Base-by-base conservation (phyloP, 1,140 invertebrate species). In the Drepana arcuata region DNA sequence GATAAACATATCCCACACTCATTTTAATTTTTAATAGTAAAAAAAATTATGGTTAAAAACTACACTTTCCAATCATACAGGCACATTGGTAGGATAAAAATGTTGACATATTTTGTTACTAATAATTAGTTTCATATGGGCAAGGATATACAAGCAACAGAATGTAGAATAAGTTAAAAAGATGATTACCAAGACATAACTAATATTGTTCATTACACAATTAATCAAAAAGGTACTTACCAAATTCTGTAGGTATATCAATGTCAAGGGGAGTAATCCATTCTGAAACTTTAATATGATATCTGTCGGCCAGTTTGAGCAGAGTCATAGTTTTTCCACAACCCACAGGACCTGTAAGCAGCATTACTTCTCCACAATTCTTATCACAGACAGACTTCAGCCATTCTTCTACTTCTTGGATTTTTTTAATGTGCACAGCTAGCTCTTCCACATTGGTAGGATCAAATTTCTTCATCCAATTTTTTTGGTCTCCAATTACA, bases 211-310 rank as follows among this genome's bases (percentile, higher is more conserved):
- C 9, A 21, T 21, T 9, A 21, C 9, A 37, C 6, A 9, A 39
- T 6, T 27, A 2, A 34, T 21, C 14, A 14, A 31, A 27, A 21
- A 14, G 14, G 27, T 7, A 34, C 36, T 44, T 59, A 81, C 77
- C 74, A 72, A 69, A 64, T 34, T 79, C 78, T 15, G 66, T 51
- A 16, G 74, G 73, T 39, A 79, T 51, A 41, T 78, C 74, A 48
- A 79, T 75, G 75, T 92, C 90, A 1, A 90, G 38, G 2, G 91
- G 90, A 45, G 89, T 92, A 12, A 90, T 87, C 91, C 91, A 93
- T 69, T 93, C 91, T 13, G 86, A 77, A 21, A 92, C 39, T 48
- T 85, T 72, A 37, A 88, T 86, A 34, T 74, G 73, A 36, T 87
- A 64, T 47, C 88, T 85, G 30, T 85, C 77, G 24, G 89, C 88